Evolutionary conservation across 2,888 invertebrate genomes (phyloP), one percentile per base, ranked within the genome.

Genomic region (Drosophila picticornis): DNA sequence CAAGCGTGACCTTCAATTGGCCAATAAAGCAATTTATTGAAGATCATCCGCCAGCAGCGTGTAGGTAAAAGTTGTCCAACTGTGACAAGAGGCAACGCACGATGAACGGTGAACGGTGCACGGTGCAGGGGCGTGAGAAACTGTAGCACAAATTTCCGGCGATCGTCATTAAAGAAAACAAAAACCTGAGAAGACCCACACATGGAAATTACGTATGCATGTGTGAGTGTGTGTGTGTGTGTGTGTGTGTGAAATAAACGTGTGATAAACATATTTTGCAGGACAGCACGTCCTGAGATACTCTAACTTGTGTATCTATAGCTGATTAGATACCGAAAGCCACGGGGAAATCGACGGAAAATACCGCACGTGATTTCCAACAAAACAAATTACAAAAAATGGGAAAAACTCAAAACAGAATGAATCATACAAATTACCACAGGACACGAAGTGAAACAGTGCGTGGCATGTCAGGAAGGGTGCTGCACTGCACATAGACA

Each of bases 281-380:
- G 78, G 66, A 73, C 58, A 29, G 62, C 84, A 84, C 89, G 84
- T 84, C 81, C 86, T 85, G 75, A 67, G 50, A 73, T 67, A 70
- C 43, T 55, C 52, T 59, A 68, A 57, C 67, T 57, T 64, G 34
- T 52, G 51, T 52, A 31, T 56, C 60, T 66, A 68, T 66, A 75
- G 58, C 77, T 85, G 81, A 85, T 88, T 83, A 80, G 72, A 59
- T 50, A 65, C 11, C 43, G 32, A 63, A 32, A 67, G 25, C 10
- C 40, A 46, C 53, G 51, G 75, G 73, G 58, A 82, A 82, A 75
- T 87, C 69, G 72, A 68, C 75, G 89, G 89, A 88, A 87, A 87
- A 84, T 78, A 88, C 84, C 75, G 84, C 83, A 88, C 87, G 87
- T 87, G 87, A 88, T 87, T 88, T 75, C 86, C 89, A 83, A 85